These are phyloP conservation scores for Sula dactylatra DNA, from an alignment of 2,113 vertebrate species.

Conservation along the genomic window DNA sequence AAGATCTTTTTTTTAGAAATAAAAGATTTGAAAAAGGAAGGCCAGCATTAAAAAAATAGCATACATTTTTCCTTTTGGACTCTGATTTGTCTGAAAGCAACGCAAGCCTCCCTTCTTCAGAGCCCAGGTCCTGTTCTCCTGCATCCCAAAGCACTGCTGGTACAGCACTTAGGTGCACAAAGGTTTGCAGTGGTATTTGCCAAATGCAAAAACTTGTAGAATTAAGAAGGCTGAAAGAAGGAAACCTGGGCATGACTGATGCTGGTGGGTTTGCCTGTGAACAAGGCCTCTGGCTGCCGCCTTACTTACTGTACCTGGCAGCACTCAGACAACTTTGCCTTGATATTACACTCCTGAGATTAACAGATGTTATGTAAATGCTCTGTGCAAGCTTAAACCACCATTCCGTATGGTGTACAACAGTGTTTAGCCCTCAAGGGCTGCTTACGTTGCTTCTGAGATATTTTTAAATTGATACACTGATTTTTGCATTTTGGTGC, in stretches of 20 bases:
- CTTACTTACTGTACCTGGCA: neutral
- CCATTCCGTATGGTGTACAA: fast-evolving
- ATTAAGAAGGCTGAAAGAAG: neutral
- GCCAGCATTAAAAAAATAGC: fast-evolving
- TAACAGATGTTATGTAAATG: neutral
- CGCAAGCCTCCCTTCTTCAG: neutral
- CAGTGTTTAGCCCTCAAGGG: neutral
- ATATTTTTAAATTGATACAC: neutral
- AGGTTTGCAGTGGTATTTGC: neutral
- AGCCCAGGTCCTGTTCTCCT: neutral
- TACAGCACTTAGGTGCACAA: fast-evolving
- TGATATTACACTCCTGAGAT: neutral
- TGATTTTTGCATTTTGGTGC: neutral
- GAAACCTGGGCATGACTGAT: neutral
- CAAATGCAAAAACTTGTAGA: neutral
- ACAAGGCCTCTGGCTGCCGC: neutral
- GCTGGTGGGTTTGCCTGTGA: neutral
- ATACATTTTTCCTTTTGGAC: neutral
- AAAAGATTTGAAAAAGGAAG: neutral
- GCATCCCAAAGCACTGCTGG: neutral
- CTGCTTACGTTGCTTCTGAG: neutral
- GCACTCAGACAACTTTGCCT: neutral
- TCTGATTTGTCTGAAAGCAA: neutral
- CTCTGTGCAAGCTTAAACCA: neutral
- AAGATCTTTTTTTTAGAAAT: neutral